Percentiles rank a stretch among this genome's conserved stretches.
phyloP scores from a whole-genome alignment of 2,888 invertebrate species.

The Epinotia demarniana region DNA sequence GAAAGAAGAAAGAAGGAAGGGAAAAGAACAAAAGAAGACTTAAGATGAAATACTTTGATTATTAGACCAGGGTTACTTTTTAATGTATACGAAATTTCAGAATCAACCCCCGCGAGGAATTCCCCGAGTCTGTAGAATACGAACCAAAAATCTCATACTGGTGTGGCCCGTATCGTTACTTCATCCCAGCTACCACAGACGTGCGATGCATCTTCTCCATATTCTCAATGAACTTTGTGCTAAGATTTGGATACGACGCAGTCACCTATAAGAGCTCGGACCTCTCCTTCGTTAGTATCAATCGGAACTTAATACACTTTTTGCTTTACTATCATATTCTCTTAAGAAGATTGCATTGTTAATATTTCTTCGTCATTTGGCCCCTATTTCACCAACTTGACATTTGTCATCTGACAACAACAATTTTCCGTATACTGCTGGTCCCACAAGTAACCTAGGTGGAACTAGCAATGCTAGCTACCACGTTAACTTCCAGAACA shows the following conservation, averaged over 20 bases:
- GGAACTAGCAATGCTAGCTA: no score
- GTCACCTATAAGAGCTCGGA: constrained; percentile 79
- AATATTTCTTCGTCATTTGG: not conserved
- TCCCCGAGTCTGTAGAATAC: constrained; percentile 79
- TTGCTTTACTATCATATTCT: no score
- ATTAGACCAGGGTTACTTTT: not conserved
- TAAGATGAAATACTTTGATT: not conserved
- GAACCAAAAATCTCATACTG: constrained; percentile 80
- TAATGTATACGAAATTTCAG: constrained; percentile 51
- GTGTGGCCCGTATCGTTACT: constrained; percentile 80
- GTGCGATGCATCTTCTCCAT: constrained; percentile 80
- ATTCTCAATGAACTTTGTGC: constrained; percentile 79
- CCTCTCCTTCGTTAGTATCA: constrained; percentile 71
- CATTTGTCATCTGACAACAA: no score
- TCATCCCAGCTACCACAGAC: constrained; percentile 79
- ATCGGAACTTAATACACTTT: not conserved
- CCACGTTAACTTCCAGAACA: no score
- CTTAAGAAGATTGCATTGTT: not conserved
- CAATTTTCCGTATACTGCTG: no score
- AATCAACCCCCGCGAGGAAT: constrained; percentile 78
- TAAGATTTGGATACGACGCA: constrained; percentile 77
- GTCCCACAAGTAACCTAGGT: no score
- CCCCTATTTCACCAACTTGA: no score
- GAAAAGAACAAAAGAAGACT: no score
- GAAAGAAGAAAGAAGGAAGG: no score